Evolutionary conservation across 2,797 vertebrate genomes (phyloP), one percentile per base, ranked within the genome.

Genomic region (Takifugu rubripes): DNA sequence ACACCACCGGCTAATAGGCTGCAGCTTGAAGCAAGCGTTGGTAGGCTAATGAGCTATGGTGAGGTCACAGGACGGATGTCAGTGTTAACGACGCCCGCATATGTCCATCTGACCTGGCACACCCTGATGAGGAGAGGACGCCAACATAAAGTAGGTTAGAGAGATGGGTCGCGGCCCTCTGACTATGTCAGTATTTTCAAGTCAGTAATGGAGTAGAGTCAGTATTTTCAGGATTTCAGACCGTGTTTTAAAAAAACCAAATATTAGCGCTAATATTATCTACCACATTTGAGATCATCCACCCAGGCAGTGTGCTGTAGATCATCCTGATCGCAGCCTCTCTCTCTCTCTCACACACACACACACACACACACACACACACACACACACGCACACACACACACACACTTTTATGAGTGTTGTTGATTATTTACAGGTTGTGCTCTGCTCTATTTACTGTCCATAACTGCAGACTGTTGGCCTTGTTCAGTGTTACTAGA

Each of bases 381-480:
- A 7, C 48, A 50, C 49, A 29, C 26, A 50, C 47, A 49, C 47
- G 49, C 47, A 49, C 24, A 25, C 24, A 49, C 17, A 24, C 45
- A 47, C 45, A 47, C 45, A 55, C 50, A 40, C 17, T 85, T 84
- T 86, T 84, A 84, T 72, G 75, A 75, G 77, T 67, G 57, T 64
- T 76, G 68, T 49, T 57, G 74, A 73, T 84, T 85, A 86, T 88
- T 87, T 84, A 86, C 83, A 84, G 84, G 77, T 76, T 59, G 49
- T 72, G 74, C 68, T 83, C 61, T 64, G 82, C 78, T 84, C 78
- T 84, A 82, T 86, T 89, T 87, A 85, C 74, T 77, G 78, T 82
- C 80, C 76, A 77, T 85, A 83, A 84, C 72, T 68, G 61, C 1
- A 21, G 65, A 66, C 76, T 54, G 75, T 69, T 81, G 80, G 83